Base-by-base conservation (phyloP, 2,888 invertebrate genomes). In the Ochropleura plecta region DNA sequence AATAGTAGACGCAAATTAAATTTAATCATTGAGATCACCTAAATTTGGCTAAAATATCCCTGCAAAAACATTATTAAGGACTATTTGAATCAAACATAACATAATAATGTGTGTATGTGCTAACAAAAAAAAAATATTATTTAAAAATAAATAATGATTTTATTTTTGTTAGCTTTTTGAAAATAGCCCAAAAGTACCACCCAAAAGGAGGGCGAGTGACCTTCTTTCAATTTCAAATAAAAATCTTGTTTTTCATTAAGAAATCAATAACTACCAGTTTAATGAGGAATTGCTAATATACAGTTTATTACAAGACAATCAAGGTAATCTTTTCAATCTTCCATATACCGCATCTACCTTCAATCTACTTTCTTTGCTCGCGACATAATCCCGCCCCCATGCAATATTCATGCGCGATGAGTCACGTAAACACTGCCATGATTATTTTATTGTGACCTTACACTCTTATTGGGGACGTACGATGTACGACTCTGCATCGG, bases 371-470 rank as follows among this genome's bases (percentile, higher is more conserved):
- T 70, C 59, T 40, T 14, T 12, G 64, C 30, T 7, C 30, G 82
- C 65, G 73, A 73, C 74, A 83, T 55, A 69, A 77, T 74, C 70
- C 80, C 30, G 18, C 40, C 46, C 51, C 48, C 78, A 82, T 86
- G 71, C 79, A 79, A 88, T 86, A 86, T 86, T 88, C 88, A 86
- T 86, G 71, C 44, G 48, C 67, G 63, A 69, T 71, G 76, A 84
- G 87, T 75, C 86, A 88, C 86, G 86, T 82, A 86, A 86, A 88
- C 88, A 84, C 79, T 64, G 74, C 60, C 87, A 86, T 86, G 88
- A 86, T 86, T 86, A 88, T 86, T 86, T 86, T 86, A 86, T 88
- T 78, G 87, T 72, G 79, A 86, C 88, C 86, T 81, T 77, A 83
- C 74, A 75, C 72, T 69, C 57, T 86, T 83, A 86, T 86, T 78